Percentiles rank a stretch among this genome's conserved stretches.
Conservation (phyloP, 2,888 invertebrate genomes). For the Lochmaea capreae region DNA sequence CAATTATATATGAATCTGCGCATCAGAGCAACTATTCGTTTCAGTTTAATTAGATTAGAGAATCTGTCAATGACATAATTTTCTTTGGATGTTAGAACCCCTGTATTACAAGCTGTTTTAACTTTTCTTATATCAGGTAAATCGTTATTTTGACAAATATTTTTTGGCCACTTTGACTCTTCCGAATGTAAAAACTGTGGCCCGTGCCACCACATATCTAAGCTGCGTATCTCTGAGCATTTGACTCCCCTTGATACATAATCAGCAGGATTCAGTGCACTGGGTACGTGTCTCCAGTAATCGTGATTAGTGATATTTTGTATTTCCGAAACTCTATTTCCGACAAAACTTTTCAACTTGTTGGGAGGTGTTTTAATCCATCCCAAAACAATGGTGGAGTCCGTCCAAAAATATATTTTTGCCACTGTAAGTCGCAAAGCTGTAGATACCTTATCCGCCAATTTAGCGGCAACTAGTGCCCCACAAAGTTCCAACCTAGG, state of each 20-base stretch:
- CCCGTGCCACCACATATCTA: constrained; percentile 39
- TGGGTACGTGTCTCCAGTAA: constrained; percentile 39
- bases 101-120: background rate
- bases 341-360: constrained; percentile 38
- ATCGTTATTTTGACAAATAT: background rate
- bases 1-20: too few relatives aligned
- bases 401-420: too few relatives aligned
- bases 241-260: constrained; percentile 31
- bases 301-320: constrained; percentile 28
- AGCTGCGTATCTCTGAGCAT: background rate
- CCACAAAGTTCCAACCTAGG: constrained; percentile 36
- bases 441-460: constrained; percentile 35
- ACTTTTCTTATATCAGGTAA: background rate
- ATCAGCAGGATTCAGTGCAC: constrained; percentile 36
- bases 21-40: background rate
- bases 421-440: background rate
- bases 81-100: background rate
- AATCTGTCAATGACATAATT: too few relatives aligned
- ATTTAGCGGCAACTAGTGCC: constrained; percentile 32
- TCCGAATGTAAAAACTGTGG: constrained; percentile 3
- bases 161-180: background rate
- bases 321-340: constrained; percentile 39
- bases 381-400: constrained; percentile 26
- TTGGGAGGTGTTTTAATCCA: constrained; percentile 36
- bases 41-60: background rate